Conservation (phyloP, 2,888 invertebrate genomes). For the Hydrotaea cyrtoneurina region DNA sequence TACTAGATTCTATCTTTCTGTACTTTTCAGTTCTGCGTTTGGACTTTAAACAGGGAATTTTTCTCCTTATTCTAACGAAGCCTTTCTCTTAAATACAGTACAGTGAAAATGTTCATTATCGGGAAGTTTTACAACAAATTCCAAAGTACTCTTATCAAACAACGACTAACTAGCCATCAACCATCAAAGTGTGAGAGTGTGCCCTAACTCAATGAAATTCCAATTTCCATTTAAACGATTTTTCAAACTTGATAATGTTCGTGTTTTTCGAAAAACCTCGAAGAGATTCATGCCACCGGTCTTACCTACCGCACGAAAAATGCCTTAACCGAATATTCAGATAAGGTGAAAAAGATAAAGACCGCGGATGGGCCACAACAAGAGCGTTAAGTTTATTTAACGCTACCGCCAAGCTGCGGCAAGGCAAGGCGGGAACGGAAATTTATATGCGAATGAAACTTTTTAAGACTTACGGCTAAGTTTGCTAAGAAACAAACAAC, state of each 20-base stretch:
- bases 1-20: too few species aligned
- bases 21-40: too few species aligned
- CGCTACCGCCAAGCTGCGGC: too few species aligned
- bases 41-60: too few species aligned
- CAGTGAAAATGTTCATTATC: too few species aligned
- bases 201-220: neutral
- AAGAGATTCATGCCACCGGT: too few species aligned
- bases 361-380: neutral
- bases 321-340: neutral
- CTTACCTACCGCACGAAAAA: neutral
- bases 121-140: too few species aligned
- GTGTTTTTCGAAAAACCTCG: too few species aligned
- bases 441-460: neutral
- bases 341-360: neutral
- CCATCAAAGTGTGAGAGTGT: neutral
- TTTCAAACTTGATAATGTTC: neutral
- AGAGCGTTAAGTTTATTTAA: neutral
- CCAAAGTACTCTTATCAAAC: neutral
- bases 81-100: too few species aligned
- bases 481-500: neutral
- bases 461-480: neutral
- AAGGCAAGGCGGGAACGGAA: neutral
- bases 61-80: too few species aligned
- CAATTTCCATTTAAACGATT: neutral
- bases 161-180: neutral